Percentiles rank a stretch among this genome's conserved stretches.
Conservation (phyloP, 2,888 invertebrate genomes). For the Phyllotreta striolata region DNA sequence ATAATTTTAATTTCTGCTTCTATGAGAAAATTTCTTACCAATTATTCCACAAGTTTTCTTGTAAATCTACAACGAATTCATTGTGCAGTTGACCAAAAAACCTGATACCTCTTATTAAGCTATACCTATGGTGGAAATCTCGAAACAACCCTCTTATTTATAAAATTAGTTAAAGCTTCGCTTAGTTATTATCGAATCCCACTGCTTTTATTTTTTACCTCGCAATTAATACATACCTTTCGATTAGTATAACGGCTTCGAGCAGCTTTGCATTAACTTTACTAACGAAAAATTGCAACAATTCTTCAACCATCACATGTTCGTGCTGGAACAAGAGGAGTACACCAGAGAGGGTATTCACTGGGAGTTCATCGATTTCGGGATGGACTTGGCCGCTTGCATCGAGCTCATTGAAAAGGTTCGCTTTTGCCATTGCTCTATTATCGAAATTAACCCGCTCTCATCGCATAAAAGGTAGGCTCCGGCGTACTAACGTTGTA, state of each 20-base stretch:
- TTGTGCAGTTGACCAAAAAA: slow-evolving; percentile 11
- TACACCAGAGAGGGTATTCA: slow-evolving; percentile 97
- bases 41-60: not conserved
- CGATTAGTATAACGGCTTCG: slow-evolving; percentile 93
- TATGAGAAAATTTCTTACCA: not conserved
- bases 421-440: slow-evolving; percentile 37
- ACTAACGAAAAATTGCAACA: slow-evolving; percentile 99
- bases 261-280: slow-evolving; percentile 99
- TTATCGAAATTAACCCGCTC: slow-evolving; percentile 14
- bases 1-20: not conserved
- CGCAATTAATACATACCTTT: slow-evolving; percentile 28
- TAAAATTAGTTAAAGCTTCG: not conserved
- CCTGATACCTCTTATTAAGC: no score
- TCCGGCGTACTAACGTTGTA: slow-evolving; percentile 22
- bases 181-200: no score
- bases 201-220: not conserved
- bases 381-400: slow-evolving; percentile 98
- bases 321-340: slow-evolving; percentile 99
- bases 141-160: not conserved
- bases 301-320: slow-evolving; percentile 99
- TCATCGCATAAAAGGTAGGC: slow-evolving; percentile 20
- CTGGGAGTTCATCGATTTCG: slow-evolving; percentile 99
- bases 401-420: slow-evolving; percentile 99
- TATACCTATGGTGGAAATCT: no score
- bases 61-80: not conserved